phyloP scores from a whole-genome alignment of 2,888 invertebrate genomes.

The Zhengitettix transpicula region DNA sequence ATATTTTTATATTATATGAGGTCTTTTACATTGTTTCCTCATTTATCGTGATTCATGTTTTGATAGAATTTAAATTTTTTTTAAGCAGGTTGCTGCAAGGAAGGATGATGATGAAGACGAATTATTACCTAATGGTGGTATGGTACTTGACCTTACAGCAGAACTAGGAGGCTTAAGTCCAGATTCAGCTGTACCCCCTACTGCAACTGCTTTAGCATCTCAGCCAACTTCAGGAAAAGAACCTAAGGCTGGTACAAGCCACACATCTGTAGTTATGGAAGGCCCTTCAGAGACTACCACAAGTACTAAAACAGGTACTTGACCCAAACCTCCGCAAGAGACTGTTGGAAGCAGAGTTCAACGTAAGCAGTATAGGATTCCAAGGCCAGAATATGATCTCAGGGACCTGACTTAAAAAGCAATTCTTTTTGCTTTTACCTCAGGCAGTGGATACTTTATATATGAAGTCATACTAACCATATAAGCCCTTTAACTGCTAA shows the following conservation, averaged over 20 bases:
- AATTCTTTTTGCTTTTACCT: background rate
- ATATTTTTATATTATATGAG: too few relatives aligned
- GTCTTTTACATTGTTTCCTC: background rate
- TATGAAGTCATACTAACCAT: too few relatives aligned
- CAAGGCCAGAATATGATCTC: background rate
- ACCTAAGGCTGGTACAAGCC: background rate
- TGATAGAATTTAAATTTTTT: background rate
- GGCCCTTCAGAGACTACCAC: background rate
- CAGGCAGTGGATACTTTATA: too few relatives aligned
- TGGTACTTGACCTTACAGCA: constrained; percentile 19
- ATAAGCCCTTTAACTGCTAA: too few relatives aligned
- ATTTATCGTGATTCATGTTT: background rate
- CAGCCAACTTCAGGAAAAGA: background rate
- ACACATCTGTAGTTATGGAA: background rate
- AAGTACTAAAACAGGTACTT: background rate
- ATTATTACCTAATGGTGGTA: constrained; percentile 11
- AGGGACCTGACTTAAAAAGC: background rate
- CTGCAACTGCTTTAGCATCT: background rate
- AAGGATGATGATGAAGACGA: constrained; percentile 10
- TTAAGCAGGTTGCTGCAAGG: constrained; percentile 7
- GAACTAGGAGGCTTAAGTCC: constrained; percentile 14
- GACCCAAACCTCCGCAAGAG: background rate
- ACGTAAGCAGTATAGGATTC: background rate
- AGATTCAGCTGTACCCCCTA: background rate
- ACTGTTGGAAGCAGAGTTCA: background rate